These are phyloP conservation scores for Caenorhabditis sp. DNA, from an alignment of 2,888 invertebrate species.

Conservation along the genomic window DNA sequence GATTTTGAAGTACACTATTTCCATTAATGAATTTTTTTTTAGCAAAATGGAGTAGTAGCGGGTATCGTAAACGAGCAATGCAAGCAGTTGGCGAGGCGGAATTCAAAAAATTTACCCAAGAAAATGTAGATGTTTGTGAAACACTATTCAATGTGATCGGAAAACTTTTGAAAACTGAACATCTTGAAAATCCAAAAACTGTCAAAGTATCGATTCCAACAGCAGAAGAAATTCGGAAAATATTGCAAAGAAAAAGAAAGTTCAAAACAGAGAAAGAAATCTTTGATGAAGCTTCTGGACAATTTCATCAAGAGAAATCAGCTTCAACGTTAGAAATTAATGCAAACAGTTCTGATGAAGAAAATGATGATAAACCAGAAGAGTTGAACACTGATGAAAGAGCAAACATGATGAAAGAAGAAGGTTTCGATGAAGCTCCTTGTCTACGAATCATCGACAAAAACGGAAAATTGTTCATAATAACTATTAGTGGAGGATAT, in stretches of 20 bases:
- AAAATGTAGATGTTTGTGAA: constrained; percentile 41
- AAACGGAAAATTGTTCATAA: constrained; percentile 45
- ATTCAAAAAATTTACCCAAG: constrained; percentile 38
- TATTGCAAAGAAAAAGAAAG: constrained; percentile 25
- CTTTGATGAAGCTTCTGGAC: constrained; percentile 13
- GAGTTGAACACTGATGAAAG: constrained; percentile 38
- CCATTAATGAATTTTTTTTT: too few relatives aligned
- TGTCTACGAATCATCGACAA: constrained; percentile 60
- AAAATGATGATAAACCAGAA: constrained; percentile 33
- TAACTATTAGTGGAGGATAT: constrained; percentile 61
- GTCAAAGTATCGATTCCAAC: constrained; percentile 13
- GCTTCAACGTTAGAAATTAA: constrained; percentile 2
- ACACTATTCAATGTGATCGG: constrained; percentile 35
- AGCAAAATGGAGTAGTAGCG: constrained; percentile 49
- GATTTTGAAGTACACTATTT: neutral
- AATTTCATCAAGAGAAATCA: neutral
- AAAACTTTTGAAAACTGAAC: constrained; percentile 20
- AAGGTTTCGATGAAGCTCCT: constrained; percentile 59
- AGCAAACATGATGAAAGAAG: constrained; percentile 48
- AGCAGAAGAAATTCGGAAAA: constrained; percentile 22
- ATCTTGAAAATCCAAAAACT: neutral
- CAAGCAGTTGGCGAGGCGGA: constrained; percentile 32
- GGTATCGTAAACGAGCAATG: constrained; percentile 31
- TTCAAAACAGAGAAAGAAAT: neutral
- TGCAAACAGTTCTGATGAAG: constrained; percentile 15